Conservation (phyloP, 2,113 vertebrate species). For the Antechinus stuartii region DNA sequence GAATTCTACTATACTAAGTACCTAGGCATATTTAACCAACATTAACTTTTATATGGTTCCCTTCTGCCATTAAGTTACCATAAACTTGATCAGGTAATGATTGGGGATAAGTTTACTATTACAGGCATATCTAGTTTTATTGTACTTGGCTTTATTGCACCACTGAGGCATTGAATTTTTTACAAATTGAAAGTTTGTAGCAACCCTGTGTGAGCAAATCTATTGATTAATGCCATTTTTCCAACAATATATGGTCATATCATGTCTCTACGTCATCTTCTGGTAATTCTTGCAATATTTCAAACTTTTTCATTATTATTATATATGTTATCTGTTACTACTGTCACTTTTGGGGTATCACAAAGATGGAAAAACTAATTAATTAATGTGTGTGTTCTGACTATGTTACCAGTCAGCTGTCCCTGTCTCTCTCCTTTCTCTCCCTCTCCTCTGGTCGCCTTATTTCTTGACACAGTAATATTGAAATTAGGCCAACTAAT, state of each 20-base stretch:
- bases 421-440: not conserved
- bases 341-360: not conserved
- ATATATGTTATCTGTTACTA: not conserved
- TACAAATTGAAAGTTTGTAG: not conserved
- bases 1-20: slow-evolving; percentile 14
- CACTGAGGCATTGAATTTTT: not conserved
- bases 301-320: not conserved
- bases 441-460: not conserved
- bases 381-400: not conserved
- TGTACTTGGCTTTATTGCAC: not conserved
- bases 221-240: not conserved
- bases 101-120: slow-evolving; percentile 15
- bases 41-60: slow-evolving; percentile 10
- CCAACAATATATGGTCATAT: not conserved
- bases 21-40: not conserved
- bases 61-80: slow-evolving; percentile 37
- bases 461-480: not conserved
- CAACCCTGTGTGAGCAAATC: not conserved
- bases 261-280: not conserved
- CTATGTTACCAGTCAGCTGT: not conserved
- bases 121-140: slow-evolving; percentile 3
- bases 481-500: not conserved
- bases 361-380: not conserved
- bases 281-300: not conserved
- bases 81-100: not conserved